Conservation (phyloP, 2,113 vertebrate species). For the Oplegnathus fasciatus region DNA sequence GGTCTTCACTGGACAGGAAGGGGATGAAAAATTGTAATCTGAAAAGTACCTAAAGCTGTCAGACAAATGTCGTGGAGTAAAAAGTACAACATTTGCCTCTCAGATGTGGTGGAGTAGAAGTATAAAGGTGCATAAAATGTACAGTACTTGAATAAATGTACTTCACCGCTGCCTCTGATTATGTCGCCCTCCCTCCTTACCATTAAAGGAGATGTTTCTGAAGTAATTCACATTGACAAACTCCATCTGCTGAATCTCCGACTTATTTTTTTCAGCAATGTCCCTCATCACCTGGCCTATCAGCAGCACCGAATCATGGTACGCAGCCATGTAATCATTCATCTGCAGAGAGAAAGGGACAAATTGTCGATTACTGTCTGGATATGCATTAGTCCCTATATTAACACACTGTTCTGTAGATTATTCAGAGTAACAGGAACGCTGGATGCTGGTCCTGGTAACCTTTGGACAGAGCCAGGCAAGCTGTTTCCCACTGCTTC, state of each 20-base stretch:
- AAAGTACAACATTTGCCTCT: too few species aligned
- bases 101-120: too few species aligned
- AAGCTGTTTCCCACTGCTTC: too few species aligned
- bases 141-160: too few species aligned
- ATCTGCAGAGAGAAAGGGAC: constrained; percentile 79
- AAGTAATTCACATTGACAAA: constrained; percentile 82
- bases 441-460: neutral
- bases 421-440: neutral
- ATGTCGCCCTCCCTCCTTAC: constrained; percentile 73
- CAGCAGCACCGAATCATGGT: constrained; percentile 90
- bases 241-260: neutral
- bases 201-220: constrained; percentile 89
- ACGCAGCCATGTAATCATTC: constrained; percentile 89
- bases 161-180: neutral
- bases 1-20: too few species aligned
- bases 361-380: neutral
- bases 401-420: neutral
- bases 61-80: too few species aligned
- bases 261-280: constrained; percentile 53
- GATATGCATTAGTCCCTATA: neutral
- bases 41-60: too few species aligned
- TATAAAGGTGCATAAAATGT: too few species aligned
- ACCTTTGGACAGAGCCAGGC: too few species aligned
- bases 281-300: constrained; percentile 88
- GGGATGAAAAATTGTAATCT: too few species aligned